Evolutionary conservation across 2,888 invertebrate species (phyloP), one percentile per base, ranked within the genome.

Genomic region (Rhyacophila evoluta): DNA sequence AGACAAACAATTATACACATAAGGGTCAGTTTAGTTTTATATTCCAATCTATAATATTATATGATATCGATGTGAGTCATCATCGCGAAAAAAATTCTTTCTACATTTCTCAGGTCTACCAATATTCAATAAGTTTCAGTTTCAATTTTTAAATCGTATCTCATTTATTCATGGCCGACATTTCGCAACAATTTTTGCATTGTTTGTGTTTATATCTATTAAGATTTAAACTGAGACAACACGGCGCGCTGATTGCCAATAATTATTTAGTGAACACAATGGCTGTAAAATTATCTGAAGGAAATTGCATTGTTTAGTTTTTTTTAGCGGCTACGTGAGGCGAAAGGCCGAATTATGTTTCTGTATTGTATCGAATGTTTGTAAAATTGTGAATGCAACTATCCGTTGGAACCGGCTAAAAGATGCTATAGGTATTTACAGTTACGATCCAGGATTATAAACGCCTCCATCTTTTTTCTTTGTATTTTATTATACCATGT

Each of bases 331-430:
- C 25, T 55, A n/a, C 6, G 55, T 55, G 25, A 19, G 4, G 15
- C 55, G 55, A 55, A 55, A 55, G 55, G 55, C 55, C 55, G 25
- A 55, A 55, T 55, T 55, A 25, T 55, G 12, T 39, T 12, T 15
- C 15, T 25, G 12, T 55, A 19, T 55, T 19, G 0, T 55, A 19
- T 55, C 55, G 25, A 55, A 55, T 25, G 25, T 55, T 55, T 55
- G 25, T 55, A 55, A 55, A 55, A 55, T 55, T 10, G 55, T 19
- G 55, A 55, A 55, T 55, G 55, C 55, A 55, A 55, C 55, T 55
- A 55, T 55, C 55, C 55, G 55, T 10, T 19, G 8, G 19, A 55
- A 55, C 12, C 55, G 25, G 55, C 12, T 55, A 10, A 8, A 10
- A 55, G 25, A 55, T 55, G 55, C 55, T 19, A 55, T 25, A 19